Evolutionary conservation across 2,888 invertebrate genomes (phyloP), one percentile per base, ranked within the genome.

Genomic region (Plebejus argus): DNA sequence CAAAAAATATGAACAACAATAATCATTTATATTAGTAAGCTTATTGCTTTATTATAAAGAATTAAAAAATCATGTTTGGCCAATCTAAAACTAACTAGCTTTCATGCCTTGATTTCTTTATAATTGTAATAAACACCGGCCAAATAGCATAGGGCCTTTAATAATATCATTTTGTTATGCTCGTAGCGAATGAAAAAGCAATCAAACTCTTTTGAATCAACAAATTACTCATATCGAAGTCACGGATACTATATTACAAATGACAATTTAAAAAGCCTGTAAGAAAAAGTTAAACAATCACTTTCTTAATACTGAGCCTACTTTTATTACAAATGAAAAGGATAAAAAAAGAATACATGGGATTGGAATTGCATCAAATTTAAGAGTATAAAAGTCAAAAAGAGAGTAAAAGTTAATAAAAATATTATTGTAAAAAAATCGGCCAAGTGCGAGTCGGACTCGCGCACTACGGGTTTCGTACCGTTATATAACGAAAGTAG

Each of bases 201-300:
- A 72, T 72, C 49, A 72, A 20, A 72, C 10, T 72, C 12, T 72
- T 72, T 72, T 45, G 49, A 49, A 45, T 49, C 39, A 20, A 18
- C n/a, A 71, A 71, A 39, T 15, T 20, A n/a, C 49, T 49, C 20
- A 4, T 23, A 10, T 23, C 61, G 20, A 61, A 61, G 23, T 61
- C 61, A 61, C 61, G 61, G 12, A 20, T 61, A 10, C 23, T 61
- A 61, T 23, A 72, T n/a, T 45, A 71, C 20, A 72, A 45, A 45
- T 39, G 6, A 20, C 49, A 72, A 20, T 45, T n/a, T 10, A 39
- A 72, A 39, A 45, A 23, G 23, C 72, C 20, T 23, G 49, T 72
- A 8, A 12, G 20, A 10, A 10, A 10, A 10, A 18, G 18, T n/a
- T n/a, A 61, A 61, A 20, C 10, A 58, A 58, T 58, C 0, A n/a